Conservation (phyloP, 2,797 vertebrate genomes). For the Pelobates cultripes region DNA sequence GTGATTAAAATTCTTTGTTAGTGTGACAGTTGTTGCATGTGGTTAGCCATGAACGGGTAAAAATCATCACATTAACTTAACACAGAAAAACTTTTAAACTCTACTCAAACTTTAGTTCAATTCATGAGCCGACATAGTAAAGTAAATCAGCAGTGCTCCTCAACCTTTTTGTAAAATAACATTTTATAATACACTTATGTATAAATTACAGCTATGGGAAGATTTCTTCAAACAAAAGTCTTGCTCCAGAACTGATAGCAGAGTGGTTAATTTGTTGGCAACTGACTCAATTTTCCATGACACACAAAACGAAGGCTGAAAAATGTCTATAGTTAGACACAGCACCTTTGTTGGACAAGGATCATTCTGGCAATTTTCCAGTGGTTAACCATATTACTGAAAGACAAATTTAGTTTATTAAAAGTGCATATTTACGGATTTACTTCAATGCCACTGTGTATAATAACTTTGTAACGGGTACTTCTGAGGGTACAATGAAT, state of each 20-base stretch:
- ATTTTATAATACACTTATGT: background rate
- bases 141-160: no score
- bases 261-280: constrained; percentile 4
- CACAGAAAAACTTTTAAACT: no score
- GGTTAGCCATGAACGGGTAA: no score
- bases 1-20: no score
- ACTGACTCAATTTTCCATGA: constrained; percentile 12
- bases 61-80: no score
- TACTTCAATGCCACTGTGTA: no score
- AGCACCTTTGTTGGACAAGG: constrained; percentile 7
- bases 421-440: background rate
- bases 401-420: constrained; percentile 4
- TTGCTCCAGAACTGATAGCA: background rate
- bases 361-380: constrained; percentile 10
- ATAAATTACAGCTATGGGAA: background rate
- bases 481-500: no score
- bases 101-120: no score
- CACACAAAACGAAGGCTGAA: background rate
- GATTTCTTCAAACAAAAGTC: background rate
- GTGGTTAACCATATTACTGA: background rate
- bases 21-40: no score
- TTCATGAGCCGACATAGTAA: no score
- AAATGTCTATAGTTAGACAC: background rate
- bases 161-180: no score
- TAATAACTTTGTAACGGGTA: no score